Evolutionary conservation across 2,888 invertebrate genomes (phyloP), one percentile per base, ranked within the genome.

Genomic region (Taphrorychus bicolor): DNA sequence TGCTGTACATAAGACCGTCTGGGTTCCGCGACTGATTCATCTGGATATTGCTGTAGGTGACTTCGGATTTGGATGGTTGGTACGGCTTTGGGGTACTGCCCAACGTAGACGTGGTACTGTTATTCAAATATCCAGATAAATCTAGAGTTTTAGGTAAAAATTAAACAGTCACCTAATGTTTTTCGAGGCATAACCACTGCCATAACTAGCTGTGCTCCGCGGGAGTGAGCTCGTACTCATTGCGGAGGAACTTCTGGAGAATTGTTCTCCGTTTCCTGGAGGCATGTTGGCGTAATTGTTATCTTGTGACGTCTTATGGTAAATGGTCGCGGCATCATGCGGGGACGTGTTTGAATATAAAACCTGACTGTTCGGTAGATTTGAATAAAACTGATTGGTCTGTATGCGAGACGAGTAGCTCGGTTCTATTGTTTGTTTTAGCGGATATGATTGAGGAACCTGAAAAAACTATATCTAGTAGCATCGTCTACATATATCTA

Each of bases 371-470:
- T 71, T 81, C 76, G 70, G 77, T 32, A 82, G 61, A 70, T 84
- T 84, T 5, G 82, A 82, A 70, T 83, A 84, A 62, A 82, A 78
- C 45, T 81, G 82, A 75, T 86, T 83, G 5, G 76, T 66, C 70
- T 87, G 90, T 48, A 89, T 81, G 57, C 92, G 86, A 21, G 91
- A 87, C 40, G 92, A 90, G 80, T 89, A 93, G 5, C 90, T 89
- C 2, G 93, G 93, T 76, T 91, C 91, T 59, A 89, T 84, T 59
- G 89, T 83, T 73, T 88, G 87, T 78, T 87, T 89, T 57, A 93
- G 85, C 3, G 86, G 85, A 74, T 90, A 90, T 81, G 92, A 93
- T 77, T 91, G 90, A 69, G 93, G 93, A 76, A 93, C 89, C 89
- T 90, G 82, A 11, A 85, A 84, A 32, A 1, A n/a, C n/a, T n/a